Conservation (phyloP, 1,140 invertebrate species). For the Lucilia cuprina region DNA sequence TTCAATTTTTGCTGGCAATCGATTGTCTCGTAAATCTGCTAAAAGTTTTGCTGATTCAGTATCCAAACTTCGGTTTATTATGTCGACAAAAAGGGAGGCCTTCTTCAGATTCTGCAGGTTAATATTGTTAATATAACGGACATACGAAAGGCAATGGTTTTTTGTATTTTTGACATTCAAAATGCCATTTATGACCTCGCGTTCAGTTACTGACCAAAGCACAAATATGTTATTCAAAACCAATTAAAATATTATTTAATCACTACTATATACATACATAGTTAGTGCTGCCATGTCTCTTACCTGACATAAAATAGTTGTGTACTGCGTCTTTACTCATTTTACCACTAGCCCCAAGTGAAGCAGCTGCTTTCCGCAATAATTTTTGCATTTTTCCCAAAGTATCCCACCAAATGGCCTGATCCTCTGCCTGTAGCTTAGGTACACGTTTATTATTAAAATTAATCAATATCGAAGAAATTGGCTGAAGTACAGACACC, state of each 20-base stretch:
- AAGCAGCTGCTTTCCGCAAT: slow-evolving; percentile 88
- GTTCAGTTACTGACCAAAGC: slow-evolving; percentile 85
- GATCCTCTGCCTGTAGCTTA: slow-evolving; percentile 94
- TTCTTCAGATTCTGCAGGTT: slow-evolving; percentile 94
- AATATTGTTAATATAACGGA: slow-evolving; percentile 97
- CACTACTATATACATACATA: neutral
- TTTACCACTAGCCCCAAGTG: slow-evolving; percentile 82
- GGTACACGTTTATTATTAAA: slow-evolving; percentile 98
- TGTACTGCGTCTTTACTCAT: slow-evolving; percentile 94
- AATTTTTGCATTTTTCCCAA: slow-evolving; percentile 94
- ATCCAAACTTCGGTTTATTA: slow-evolving; percentile 91
- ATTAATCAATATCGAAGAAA: slow-evolving; percentile 95
- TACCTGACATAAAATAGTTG: slow-evolving; percentile 99
- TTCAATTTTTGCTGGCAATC: slow-evolving; percentile 87
- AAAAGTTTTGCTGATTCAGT: slow-evolving; percentile 91
- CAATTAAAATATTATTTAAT: neutral
- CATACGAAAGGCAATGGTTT: slow-evolving; percentile 95
- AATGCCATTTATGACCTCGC: slow-evolving; percentile 95
- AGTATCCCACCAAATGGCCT: slow-evolving; percentile 97
- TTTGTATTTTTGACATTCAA: slow-evolving; percentile 94
- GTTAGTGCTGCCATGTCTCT: slow-evolving; percentile 22
- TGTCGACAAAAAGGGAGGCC: slow-evolving; percentile 93
- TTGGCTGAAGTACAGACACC: slow-evolving; percentile 93
- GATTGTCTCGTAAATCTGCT: slow-evolving; percentile 86
- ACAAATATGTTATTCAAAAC: neutral